Evolutionary conservation across 35 echinoderm and acorn worm genomes (phyloP).

Genomic region (Stichopus chloronotus): DNA sequence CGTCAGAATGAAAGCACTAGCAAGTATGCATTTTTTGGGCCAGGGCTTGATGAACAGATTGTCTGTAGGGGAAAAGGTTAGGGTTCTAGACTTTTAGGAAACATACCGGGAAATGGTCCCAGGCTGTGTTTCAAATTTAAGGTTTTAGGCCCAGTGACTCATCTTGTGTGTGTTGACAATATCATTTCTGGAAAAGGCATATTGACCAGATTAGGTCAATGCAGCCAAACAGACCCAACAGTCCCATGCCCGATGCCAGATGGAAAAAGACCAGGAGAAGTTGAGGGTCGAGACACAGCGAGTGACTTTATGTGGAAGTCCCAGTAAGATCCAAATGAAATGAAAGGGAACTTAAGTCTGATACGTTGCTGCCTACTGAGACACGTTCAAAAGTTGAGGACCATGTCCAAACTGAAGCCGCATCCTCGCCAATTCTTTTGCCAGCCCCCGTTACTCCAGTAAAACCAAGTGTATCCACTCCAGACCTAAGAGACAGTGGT

Average conservation of each 20-base stretch:
- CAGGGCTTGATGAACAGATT: slow-evolving; percentile 59
- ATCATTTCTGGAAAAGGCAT: slow-evolving; percentile 20
- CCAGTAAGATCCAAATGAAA: background rate
- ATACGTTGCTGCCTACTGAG: background rate
- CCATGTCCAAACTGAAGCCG: background rate
- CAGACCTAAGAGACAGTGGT: background rate
- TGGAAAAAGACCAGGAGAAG: background rate
- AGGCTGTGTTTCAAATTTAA: background rate
- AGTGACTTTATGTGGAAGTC: background rate
- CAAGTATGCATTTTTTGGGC: slow-evolving; percentile 54
- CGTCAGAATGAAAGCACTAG: slow-evolving; percentile 54
- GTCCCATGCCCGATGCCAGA: background rate
- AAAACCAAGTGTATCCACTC: background rate
- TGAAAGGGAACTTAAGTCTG: background rate
- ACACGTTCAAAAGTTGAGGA: background rate
- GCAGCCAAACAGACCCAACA: background rate
- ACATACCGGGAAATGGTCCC: background rate
- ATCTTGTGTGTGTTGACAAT: background rate
- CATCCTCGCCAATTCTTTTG: slow-evolving; percentile 2
- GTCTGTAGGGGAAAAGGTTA: slow-evolving; percentile 27
- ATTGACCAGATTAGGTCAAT: slow-evolving; percentile 33
- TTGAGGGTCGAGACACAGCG: background rate
- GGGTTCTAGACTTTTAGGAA: slow-evolving; percentile 20
- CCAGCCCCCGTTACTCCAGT: background rate
- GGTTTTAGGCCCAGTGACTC: slow-evolving; percentile 18